Conservation (phyloP, 2,888 invertebrate genomes). For the Rhingia rostrata region DNA sequence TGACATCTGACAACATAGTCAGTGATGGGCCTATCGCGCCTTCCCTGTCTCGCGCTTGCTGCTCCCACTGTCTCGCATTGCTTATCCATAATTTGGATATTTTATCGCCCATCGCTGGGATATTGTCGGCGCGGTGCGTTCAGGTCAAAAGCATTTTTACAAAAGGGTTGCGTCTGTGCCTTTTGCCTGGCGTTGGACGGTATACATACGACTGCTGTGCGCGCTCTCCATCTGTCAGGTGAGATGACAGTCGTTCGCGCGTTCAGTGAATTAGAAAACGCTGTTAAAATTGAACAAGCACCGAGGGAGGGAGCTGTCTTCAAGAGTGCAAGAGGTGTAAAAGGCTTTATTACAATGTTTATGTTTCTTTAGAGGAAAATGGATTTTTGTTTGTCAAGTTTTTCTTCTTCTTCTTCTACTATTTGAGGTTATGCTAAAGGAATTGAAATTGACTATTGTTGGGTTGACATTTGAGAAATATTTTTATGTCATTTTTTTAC, state of each 20-base stretch:
- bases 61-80: slow-evolving; percentile 56
- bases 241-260: slow-evolving; percentile 67
- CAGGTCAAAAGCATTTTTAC: slow-evolving; percentile 20
- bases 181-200: slow-evolving; percentile 38
- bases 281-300: slow-evolving; percentile 24
- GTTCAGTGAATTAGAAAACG: slow-evolving; percentile 63
- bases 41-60: slow-evolving; percentile 28
- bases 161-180: slow-evolving; percentile 61
- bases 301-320: background rate
- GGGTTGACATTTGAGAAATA: slow-evolving; percentile 42
- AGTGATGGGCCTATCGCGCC: slow-evolving; percentile 46
- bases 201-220: slow-evolving; percentile 21
- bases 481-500: slow-evolving; percentile 22
- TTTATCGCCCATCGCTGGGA: slow-evolving; percentile 55
- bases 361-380: slow-evolving; percentile 52
- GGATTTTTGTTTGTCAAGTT: slow-evolving; percentile 7
- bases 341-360: slow-evolving; percentile 74
- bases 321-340: slow-evolving; percentile 52
- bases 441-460: slow-evolving; percentile 60
- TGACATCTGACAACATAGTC: slow-evolving; percentile 75
- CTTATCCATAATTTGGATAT: slow-evolving; percentile 71
- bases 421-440: slow-evolving; percentile 35
- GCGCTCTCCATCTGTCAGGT: slow-evolving; percentile 71
- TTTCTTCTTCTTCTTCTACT: too few species aligned
- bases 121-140: slow-evolving; percentile 20